Evolutionary conservation across 2,113 vertebrate genomes (phyloP).

Genomic region (Cyrtonyx montezumae): DNA sequence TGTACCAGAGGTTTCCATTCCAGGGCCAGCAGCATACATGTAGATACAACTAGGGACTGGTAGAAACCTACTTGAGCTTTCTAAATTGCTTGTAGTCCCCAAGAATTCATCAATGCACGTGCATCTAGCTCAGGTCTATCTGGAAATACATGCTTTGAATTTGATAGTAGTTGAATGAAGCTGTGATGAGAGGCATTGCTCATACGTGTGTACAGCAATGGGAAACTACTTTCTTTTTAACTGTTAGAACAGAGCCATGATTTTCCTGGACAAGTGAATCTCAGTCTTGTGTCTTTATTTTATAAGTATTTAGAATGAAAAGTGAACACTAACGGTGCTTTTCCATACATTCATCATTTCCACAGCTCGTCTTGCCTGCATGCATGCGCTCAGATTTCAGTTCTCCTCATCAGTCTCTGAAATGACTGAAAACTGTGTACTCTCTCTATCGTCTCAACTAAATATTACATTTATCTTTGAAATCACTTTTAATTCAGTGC

Average conservation of each 20-base stretch:
- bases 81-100: neutral
- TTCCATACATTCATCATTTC: neutral
- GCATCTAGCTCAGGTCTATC: neutral
- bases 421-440: neutral
- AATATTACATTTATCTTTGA: neutral
- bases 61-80: neutral
- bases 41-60: neutral
- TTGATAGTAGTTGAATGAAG: neutral
- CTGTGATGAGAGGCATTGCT: neutral
- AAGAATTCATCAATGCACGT: neutral
- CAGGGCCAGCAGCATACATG: neutral
- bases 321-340: neutral
- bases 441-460: neutral
- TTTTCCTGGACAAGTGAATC: neutral
- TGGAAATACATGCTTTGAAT: neutral
- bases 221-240: neutral
- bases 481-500: neutral
- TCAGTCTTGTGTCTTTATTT: neutral
- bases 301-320: neutral
- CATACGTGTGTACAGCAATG: accelerated
- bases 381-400: accelerated
- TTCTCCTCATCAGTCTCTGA: neutral
- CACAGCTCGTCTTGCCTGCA: neutral
- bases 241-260: neutral
- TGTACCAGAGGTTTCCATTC: neutral